Evolutionary conservation across 2,113 vertebrate species (phyloP).

Genomic region (Cavia porcellus): DNA sequence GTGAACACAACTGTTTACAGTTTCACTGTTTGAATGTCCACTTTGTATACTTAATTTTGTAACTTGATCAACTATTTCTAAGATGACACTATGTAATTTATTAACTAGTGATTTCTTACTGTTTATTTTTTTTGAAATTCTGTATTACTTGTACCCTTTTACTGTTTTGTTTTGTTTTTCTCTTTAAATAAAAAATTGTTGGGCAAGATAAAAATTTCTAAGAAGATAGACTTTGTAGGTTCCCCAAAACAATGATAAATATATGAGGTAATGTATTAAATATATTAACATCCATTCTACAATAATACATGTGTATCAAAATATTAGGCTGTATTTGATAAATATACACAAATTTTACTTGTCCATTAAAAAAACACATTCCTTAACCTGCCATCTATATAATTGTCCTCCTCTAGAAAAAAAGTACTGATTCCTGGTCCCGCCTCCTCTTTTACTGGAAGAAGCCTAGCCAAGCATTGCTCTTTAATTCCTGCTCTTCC

Average conservation of each 20-base stretch:
- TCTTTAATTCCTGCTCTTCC: not conserved
- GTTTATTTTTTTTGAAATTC: too few relatives aligned
- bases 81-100: too few relatives aligned
- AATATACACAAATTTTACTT: not conserved
- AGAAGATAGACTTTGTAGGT: not conserved
- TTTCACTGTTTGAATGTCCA: too few relatives aligned
- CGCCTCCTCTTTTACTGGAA: not conserved
- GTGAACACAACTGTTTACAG: too few relatives aligned
- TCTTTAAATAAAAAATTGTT: too few relatives aligned
- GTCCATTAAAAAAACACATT: not conserved
- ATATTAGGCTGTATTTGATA: not conserved
- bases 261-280: not conserved
- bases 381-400: too few relatives aligned
- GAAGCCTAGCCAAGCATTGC: not conserved
- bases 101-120: too few relatives aligned
- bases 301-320: not conserved
- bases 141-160: too few relatives aligned
- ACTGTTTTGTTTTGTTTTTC: too few relatives aligned
- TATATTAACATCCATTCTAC: not conserved
- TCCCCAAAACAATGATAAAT: not conserved
- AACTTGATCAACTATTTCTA: too few relatives aligned
- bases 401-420: not conserved
- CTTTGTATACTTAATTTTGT: too few relatives aligned
- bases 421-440: not conserved
- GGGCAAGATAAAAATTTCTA: not conserved